Conservation (phyloP, 1,140 invertebrate species). For the Drosophila nebulosa region DNA sequence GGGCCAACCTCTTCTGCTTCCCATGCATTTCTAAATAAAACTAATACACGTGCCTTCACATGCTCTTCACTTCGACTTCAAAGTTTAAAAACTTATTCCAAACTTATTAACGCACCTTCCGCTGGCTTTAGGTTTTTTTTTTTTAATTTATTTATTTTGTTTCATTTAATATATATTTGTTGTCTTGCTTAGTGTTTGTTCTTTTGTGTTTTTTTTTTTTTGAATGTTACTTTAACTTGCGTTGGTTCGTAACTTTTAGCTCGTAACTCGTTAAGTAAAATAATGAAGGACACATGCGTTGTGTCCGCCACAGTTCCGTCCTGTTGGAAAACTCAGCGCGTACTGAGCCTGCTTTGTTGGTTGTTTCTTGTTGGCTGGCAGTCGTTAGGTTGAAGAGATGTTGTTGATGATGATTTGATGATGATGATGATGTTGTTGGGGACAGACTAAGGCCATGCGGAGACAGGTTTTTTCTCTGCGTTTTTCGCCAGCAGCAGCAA, state of each 20-base stretch:
- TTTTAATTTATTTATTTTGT: conserved; percentile 4
- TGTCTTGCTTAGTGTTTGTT: neutral
- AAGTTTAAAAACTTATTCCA: conserved; percentile 2
- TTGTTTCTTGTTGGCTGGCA: neutral
- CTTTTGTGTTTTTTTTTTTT: conserved; percentile 8
- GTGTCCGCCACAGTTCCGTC: conserved; percentile 26
- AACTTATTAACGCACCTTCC: conserved; percentile 30
- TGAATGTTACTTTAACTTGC: conserved; percentile 30
- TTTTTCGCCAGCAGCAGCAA: conserved; percentile 34
- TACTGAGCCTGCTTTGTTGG: conserved; percentile 39
- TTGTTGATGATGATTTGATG: neutral
- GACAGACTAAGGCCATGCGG: conserved; percentile 26
- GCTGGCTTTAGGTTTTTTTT: conserved; percentile 4
- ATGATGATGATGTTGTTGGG: neutral
- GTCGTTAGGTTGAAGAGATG: conserved; percentile 1
- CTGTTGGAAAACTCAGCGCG: conserved; percentile 49
- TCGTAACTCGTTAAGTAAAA: neutral
- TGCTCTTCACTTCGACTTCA: neutral
- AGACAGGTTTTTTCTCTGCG: conserved; percentile 26
- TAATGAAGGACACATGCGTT: conserved; percentile 20
- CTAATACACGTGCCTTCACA: conserved; percentile 25
- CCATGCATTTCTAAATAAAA: neutral
- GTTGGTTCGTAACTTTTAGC: neutral
- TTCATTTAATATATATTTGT: neutral
- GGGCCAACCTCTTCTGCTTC: conserved; percentile 7